A percentile compares a stretch with the other conserved stretches of the same genome.
Conservation (phyloP, 2,888 invertebrate genomes). For the Scrobipalpa atriplicella region DNA sequence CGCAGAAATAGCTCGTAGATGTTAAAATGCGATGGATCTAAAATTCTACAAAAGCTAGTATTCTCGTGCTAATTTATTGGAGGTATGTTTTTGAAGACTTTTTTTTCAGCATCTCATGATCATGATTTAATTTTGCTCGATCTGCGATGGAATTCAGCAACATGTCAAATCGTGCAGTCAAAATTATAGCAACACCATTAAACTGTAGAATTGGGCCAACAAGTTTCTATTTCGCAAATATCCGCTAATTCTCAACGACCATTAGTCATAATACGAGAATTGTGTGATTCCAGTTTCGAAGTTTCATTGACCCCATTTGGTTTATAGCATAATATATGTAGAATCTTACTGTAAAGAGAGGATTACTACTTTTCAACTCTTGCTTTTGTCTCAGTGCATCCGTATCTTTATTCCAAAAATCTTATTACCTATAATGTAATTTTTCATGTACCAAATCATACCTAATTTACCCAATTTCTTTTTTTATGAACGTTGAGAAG, state of each 20-base stretch:
- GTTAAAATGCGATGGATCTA: no score
- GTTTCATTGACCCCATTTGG: conserved; percentile 28
- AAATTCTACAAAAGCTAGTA: no score
- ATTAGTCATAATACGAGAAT: conserved; percentile 29
- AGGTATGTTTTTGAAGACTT: not conserved
- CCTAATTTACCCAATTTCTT: no score
- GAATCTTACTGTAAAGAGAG: not conserved
- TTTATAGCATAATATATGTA: conserved; percentile 3
- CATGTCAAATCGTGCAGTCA: not conserved
- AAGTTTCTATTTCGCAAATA: conserved; percentile 29
- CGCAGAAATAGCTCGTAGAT: no score
- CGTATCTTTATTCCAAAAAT: no score
- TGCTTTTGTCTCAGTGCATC: no score
- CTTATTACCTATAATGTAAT: no score
- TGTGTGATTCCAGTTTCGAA: conserved; percentile 22
- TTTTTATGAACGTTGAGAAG: no score
- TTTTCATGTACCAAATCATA: no score
- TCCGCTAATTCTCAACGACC: conserved; percentile 27
- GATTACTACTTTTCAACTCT: no score
- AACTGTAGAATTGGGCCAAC: conserved; percentile 21
- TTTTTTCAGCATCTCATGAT: not conserved
- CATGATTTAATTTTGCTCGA: not conserved
- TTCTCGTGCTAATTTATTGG: no score
- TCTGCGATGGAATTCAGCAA: not conserved
- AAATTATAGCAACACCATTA: conserved; percentile 18